Evolutionary conservation across 2,888 invertebrate species (phyloP).

Genomic region (Apodemia zela): DNA sequence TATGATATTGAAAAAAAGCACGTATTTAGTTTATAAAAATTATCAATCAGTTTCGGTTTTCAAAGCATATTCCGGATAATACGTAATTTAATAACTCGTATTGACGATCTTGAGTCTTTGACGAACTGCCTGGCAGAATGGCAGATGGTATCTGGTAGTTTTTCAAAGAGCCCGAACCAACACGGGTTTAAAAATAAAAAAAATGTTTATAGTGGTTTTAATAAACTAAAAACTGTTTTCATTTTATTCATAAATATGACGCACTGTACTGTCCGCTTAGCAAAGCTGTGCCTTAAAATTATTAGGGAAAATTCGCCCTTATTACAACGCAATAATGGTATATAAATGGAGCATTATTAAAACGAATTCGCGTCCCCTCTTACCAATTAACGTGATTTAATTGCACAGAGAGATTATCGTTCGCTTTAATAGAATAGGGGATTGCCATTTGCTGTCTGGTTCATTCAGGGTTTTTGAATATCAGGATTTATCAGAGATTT

Average conservation of each 20-base stretch:
- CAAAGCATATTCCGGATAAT: too few species aligned
- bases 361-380: conserved; percentile 46
- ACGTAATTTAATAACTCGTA: too few species aligned
- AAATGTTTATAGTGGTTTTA: too few species aligned
- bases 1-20: too few species aligned
- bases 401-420: conserved; percentile 72
- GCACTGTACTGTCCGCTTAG: not conserved
- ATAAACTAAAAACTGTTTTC: not conserved
- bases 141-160: too few species aligned
- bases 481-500: not conserved
- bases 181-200: too few species aligned
- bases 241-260: not conserved
- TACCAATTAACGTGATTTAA: conserved; percentile 78
- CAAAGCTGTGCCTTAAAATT: conserved; percentile 15
- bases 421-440: conserved; percentile 65
- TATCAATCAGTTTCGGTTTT: too few species aligned
- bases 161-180: too few species aligned
- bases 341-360: conserved; percentile 33
- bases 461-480: conserved; percentile 25
- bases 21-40: too few species aligned
- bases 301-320: conserved; percentile 34
- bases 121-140: too few species aligned
- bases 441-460: conserved; percentile 26
- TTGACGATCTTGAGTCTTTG: too few species aligned
- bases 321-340: conserved; percentile 36